phyloP scores from a whole-genome alignment of 2,888 invertebrate genomes.

The Caenorhabditis sulstoni region DNA sequence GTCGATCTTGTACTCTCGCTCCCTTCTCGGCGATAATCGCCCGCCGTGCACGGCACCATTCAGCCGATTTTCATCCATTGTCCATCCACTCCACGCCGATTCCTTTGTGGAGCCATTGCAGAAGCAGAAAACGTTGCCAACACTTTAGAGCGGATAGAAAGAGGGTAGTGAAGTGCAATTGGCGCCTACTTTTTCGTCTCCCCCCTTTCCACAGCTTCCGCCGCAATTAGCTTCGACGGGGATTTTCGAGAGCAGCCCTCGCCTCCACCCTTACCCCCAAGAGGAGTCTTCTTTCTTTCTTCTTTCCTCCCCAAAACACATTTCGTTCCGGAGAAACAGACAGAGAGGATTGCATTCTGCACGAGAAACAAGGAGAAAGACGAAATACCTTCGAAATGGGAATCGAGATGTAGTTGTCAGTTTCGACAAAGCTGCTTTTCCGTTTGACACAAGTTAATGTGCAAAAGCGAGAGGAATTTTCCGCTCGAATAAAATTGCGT shows the following conservation, averaged over 20 bases:
- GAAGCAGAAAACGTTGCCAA: slow-evolving; percentile 26
- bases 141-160: slow-evolving; percentile 31
- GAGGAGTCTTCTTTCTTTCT: neutral
- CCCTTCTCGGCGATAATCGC: slow-evolving; percentile 10
- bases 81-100: slow-evolving; percentile 3
- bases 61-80: slow-evolving; percentile 24
- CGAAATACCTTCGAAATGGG: neutral
- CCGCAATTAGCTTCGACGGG: slow-evolving; percentile 49
- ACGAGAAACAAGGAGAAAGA: slow-evolving; percentile 14
- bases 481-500: slow-evolving; percentile 47
- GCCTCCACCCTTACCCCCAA: neutral
- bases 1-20: slow-evolving; percentile 25
- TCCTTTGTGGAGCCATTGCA: slow-evolving; percentile 26
- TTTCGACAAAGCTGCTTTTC: neutral
- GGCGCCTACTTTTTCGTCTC: slow-evolving; percentile 49
- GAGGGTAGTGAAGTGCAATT: slow-evolving; percentile 52
- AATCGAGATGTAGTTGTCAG: slow-evolving; percentile 44
- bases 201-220: slow-evolving; percentile 41
- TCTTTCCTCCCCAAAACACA: neutral
- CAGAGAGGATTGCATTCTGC: neutral
- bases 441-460: slow-evolving; percentile 54
- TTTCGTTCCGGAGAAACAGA: too few relatives aligned
- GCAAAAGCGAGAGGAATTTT: slow-evolving; percentile 36
- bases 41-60: slow-evolving; percentile 11
- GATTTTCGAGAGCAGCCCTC: slow-evolving; percentile 40